Percentiles rank a stretch among this genome's conserved stretches.
Conservation (phyloP, 1,140 invertebrate species). For the Zophobas morio region DNA sequence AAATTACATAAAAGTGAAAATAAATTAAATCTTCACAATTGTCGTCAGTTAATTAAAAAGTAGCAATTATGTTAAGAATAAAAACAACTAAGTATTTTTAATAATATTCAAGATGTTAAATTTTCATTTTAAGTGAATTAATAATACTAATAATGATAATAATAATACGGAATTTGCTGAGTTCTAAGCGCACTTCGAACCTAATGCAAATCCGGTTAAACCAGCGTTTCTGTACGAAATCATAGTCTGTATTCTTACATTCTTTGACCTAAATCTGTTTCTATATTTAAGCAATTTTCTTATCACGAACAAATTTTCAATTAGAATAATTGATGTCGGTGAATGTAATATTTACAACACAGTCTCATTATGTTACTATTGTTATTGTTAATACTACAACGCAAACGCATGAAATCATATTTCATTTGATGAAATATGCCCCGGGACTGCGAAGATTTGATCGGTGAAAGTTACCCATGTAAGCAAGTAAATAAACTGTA, state of each 20-base stretch:
- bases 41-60: no score
- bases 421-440: constrained; percentile 9
- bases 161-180: no score
- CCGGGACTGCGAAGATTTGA: constrained; percentile 14
- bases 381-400: constrained; percentile 24
- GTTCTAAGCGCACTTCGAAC: no score
- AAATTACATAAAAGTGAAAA: no score
- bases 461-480: neutral
- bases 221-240: neutral
- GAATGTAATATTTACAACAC: constrained; percentile 35
- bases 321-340: constrained; percentile 36
- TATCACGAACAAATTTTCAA: constrained; percentile 37
- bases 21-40: no score
- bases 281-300: constrained; percentile 25
- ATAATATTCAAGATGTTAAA: no score
- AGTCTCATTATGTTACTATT: constrained; percentile 21
- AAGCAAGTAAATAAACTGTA: no score
- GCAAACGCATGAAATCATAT: constrained; percentile 30
- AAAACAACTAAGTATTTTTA: no score
- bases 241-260: constrained; percentile 13
- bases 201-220: no score
- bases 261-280: constrained; percentile 21
- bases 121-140: no score
- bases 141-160: no score
- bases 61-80: no score